Base-by-base conservation (phyloP, 2,888 invertebrate genomes). In the Coelinius sp. region DNA sequence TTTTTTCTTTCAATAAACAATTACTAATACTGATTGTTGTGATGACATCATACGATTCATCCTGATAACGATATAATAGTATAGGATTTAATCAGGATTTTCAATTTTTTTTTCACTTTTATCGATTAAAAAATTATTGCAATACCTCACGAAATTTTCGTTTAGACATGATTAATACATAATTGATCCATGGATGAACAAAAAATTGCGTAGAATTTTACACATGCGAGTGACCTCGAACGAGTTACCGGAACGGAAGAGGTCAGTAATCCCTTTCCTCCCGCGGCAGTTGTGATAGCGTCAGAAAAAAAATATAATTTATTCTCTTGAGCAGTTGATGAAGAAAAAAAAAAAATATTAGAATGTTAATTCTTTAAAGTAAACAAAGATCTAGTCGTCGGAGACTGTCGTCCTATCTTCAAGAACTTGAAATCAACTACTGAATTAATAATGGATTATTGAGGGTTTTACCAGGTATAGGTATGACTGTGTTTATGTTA, bases 1-100 rank as follows among this genome's bases (percentile, higher is more conserved):
- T 14, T 52, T 41, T 56, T 67, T 53, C 20, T 67, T 67, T 14
- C n/a, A 31, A 25, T 20, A 31, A 14, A 27, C 24, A 27, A 8
- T 35, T 31, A 17, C 6, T 20, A n/a, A 59, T 10, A 4, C 8
- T 3, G 3, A 59, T 12, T 68, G 68, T 68, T 53, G 20, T 59
- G 56, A 68, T 68, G 68, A 68, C 56, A 59, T 67, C 68, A 68
- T 56, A 41, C 17, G n/a, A 8, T 27, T 46, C 2, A 24, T 25
- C 46, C 20, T 24, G 27, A 46, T 46, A 65, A 20, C 24, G 27
- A 31, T 44, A 44, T 44, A 14, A 49, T 46, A 24, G 41, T 10
- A 14, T 10, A 46, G n/a, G n/a, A 46, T 27, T 14, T 65, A 14
- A 65, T 44, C 44, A 12, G 12, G 24, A 12, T 20, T n/a, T 41